These are phyloP conservation scores for Minunthozetes semirufus DNA, from an alignment of 2,888 invertebrate genomes.

Conservation along the genomic window DNA sequence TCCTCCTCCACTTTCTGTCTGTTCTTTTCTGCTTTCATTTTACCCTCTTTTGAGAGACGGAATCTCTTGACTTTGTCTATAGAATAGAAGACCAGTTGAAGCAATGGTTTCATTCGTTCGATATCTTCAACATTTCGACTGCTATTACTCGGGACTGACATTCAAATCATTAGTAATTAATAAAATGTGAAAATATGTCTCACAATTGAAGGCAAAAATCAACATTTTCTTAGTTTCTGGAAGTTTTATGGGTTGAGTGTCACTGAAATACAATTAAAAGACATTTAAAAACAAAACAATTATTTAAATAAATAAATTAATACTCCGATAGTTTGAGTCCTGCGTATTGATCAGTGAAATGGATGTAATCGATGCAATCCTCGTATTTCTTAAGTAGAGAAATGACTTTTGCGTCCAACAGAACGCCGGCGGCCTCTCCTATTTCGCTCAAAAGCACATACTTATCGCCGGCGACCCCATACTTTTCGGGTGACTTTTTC, in stretches of 20 bases:
- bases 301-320: constrained; percentile 48
- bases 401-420: constrained; percentile 67
- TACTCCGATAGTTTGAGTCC: constrained; percentile 84
- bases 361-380: constrained; percentile 83
- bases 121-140: constrained; percentile 54
- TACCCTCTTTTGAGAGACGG: constrained; percentile 81
- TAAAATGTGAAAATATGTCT: constrained; percentile 37
- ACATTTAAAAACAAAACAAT: background rate
- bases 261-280: constrained; percentile 50
- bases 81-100: constrained; percentile 82
- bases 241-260: constrained; percentile 52
- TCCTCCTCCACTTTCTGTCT: constrained; percentile 86
- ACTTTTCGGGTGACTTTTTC: constrained; percentile 71
- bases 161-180: constrained; percentile 23
- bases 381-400: constrained; percentile 59
- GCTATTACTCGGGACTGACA: constrained; percentile 49
- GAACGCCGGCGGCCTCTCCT: constrained; percentile 72
- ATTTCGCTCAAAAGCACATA: constrained; percentile 80
- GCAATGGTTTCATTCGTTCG: constrained; percentile 68
- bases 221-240: constrained; percentile 74
- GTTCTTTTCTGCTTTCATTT: constrained; percentile 87
- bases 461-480: constrained; percentile 61
- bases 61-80: constrained; percentile 84
- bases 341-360: constrained; percentile 92
- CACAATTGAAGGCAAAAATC: constrained; percentile 67